Evolutionary conservation across 2,888 invertebrate species (phyloP), one percentile per base, ranked within the genome.

Genomic region (Pilophorus perplexus): DNA sequence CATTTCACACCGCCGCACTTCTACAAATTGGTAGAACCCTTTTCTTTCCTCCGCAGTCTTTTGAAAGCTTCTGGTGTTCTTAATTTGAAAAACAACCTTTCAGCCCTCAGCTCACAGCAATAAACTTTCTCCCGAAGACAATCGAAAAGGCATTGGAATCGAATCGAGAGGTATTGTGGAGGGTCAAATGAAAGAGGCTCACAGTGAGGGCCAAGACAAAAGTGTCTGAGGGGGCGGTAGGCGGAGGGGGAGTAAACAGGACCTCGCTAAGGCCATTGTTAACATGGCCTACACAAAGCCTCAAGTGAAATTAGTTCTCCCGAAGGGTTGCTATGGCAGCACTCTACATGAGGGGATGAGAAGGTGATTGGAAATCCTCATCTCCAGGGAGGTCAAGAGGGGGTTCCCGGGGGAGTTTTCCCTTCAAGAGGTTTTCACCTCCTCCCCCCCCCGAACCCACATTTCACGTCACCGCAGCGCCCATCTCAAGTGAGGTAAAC

Each of bases 361-460:
- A 27, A 55, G 55, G 55, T 55, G 55, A 55, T 55, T 55, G 55
- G 55, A 55, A 55, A 55, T 55, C 28, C 38, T 55, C 55, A 55
- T 55, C 28, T 33, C 27, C 55, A 10, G 55, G 28, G 23, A 46
- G 46, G 50, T 50, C 50, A 50, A 50, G 50, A 28, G 46, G n/a
- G n/a, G n/a, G 42, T 6, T 42, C 42, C 42, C 33, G 33, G 33
- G 12, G 33, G 33, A 33, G 33, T 33, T 33, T 33, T 33, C 33
- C 6, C 33, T n/a, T n/a, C 33, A 33, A 33, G 33, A 12, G 33
- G 33, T 33, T 33, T 33, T n/a, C n/a, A n/a, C n/a, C n/a, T n/a
- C n/a, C n/a, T n/a, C n/a, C n/a, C n/a, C n/a, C n/a, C n/a, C n/a
- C n/a, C n/a, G n/a, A n/a, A n/a, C n/a, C n/a, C n/a, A n/a, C n/a